A percentile compares a stretch with the other conserved stretches of the same genome.
Conservation (phyloP, 1,140 invertebrate genomes). For the Formica exsecta region DNA sequence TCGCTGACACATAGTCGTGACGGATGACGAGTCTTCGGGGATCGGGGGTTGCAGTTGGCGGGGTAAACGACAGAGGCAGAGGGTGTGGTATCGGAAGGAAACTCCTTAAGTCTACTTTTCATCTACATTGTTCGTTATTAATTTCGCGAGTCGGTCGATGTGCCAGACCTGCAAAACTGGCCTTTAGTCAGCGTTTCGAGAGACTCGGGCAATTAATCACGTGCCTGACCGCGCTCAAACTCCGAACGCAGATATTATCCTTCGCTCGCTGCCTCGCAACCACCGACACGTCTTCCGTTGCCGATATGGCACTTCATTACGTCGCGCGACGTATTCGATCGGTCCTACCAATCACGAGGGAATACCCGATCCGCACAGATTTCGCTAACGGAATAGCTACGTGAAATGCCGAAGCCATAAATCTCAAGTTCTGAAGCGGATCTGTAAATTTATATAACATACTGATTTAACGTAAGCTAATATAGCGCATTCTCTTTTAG, state of each 20-base stretch:
- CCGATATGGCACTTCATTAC: slow-evolving; percentile 71
- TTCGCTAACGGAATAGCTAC: slow-evolving; percentile 11
- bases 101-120: slow-evolving; percentile 52
- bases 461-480: neutral
- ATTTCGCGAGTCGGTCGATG: slow-evolving; percentile 66
- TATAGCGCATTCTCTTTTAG: neutral
- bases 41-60: slow-evolving; percentile 3
- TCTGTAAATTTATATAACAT: slow-evolving; percentile 33
- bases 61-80: too few species aligned
- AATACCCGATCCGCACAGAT: slow-evolving; percentile 17
- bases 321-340: slow-evolving; percentile 34
- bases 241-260: slow-evolving; percentile 62
- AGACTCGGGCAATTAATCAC: slow-evolving; percentile 81
- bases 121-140: slow-evolving; percentile 66
- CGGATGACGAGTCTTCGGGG: slow-evolving; percentile 30
- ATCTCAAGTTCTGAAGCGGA: slow-evolving; percentile 33
- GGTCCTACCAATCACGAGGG: slow-evolving; percentile 39
- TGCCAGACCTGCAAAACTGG: slow-evolving; percentile 59
- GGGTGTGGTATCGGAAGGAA: neutral
- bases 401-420: slow-evolving; percentile 40
- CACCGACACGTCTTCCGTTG: slow-evolving; percentile 58
- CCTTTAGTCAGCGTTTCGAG: slow-evolving; percentile 78
- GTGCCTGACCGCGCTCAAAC: slow-evolving; percentile 50
- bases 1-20: slow-evolving; percentile 51
- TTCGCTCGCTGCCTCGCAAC: neutral